phyloP scores from a whole-genome alignment of 2,113 vertebrate species.

The Hypanus sabinus region DNA sequence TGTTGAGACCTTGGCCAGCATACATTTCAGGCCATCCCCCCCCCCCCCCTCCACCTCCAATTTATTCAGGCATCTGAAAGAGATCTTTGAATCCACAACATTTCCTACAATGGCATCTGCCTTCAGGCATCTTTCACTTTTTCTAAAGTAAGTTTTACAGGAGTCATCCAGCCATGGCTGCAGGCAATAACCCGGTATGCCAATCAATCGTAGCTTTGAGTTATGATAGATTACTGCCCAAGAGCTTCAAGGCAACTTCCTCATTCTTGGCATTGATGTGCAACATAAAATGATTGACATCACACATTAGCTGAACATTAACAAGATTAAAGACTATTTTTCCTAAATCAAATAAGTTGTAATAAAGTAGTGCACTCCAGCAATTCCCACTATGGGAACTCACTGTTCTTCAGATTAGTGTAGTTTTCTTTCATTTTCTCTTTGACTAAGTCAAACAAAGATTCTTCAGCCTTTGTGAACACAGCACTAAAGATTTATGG shows the following conservation, averaged over 20 bases:
- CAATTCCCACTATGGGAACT: not conserved
- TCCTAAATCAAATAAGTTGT: too few species aligned
- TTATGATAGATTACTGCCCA: not conserved
- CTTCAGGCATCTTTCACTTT: not conserved
- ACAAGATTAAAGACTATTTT: not conserved
- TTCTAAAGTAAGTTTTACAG: not conserved
- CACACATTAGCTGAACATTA: not conserved
- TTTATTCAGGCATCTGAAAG: not conserved
- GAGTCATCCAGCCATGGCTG: not conserved
- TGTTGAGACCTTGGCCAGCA: not conserved
- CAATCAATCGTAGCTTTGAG: not conserved
- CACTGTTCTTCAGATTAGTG: not conserved
- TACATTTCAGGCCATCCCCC: not conserved
- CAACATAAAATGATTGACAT: not conserved
- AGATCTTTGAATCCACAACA: not conserved
- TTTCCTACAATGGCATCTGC: not conserved
- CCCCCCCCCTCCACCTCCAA: not conserved
- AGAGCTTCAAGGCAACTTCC: not conserved
- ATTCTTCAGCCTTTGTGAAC: not conserved
- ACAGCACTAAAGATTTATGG: not conserved
- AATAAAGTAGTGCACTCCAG: not conserved
- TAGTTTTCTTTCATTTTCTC: not conserved
- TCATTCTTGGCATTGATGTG: not conserved
- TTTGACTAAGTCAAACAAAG: not conserved
- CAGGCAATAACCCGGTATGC: not conserved